A percentile compares a stretch with the other conserved stretches of the same genome.
Evolutionary conservation across 2,888 invertebrate genomes (phyloP).

Genomic region (Hemistola chrysoprasaria): DNA sequence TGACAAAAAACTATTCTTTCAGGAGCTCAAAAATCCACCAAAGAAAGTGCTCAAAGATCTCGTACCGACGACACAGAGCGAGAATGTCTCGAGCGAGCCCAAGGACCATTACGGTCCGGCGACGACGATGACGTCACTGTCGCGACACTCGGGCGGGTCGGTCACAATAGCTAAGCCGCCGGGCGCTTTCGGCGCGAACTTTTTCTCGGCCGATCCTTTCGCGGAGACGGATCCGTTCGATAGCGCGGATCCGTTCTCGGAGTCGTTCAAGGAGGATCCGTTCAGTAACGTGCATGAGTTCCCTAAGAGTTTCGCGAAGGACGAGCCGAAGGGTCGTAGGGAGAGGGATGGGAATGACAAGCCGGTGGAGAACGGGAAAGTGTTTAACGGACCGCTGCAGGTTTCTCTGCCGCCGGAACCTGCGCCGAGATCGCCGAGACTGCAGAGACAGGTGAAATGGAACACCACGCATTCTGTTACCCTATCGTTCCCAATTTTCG

Average conservation of each 20-base stretch:
- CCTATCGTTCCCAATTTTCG: too few species aligned
- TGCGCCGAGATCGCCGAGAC: slow-evolving; percentile 65
- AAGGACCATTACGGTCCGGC: slow-evolving; percentile 64
- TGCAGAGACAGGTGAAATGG: slow-evolving; percentile 73
- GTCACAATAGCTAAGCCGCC: slow-evolving; percentile 68
- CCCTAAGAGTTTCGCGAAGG: slow-evolving; percentile 52
- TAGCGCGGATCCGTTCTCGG: slow-evolving; percentile 85
- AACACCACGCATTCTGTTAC: too few species aligned
- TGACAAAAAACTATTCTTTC: slow-evolving; percentile 98
- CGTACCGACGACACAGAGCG: slow-evolving; percentile 73
- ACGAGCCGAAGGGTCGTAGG: slow-evolving; percentile 50
- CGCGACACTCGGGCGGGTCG: slow-evolving; percentile 74
- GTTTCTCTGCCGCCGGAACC: slow-evolving; percentile 86
- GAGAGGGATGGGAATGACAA: slow-evolving; percentile 42
- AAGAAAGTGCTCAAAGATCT: slow-evolving; percentile 96
- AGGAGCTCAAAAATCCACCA: slow-evolving; percentile 96
- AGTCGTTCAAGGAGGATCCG: slow-evolving; percentile 83
- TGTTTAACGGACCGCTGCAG: slow-evolving; percentile 86
- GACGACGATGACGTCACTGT: slow-evolving; percentile 73
- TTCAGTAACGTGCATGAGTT: slow-evolving; percentile 77
- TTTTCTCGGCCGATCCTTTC: slow-evolving; percentile 84
- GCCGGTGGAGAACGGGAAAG: slow-evolving; percentile 49
- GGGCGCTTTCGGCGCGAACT: slow-evolving; percentile 49
- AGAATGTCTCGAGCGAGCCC: slow-evolving; percentile 53
- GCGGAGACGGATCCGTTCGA: slow-evolving; percentile 89